phyloP scores from a whole-genome alignment of 2,113 vertebrate species.

The Plestiodon gilberti region DNA sequence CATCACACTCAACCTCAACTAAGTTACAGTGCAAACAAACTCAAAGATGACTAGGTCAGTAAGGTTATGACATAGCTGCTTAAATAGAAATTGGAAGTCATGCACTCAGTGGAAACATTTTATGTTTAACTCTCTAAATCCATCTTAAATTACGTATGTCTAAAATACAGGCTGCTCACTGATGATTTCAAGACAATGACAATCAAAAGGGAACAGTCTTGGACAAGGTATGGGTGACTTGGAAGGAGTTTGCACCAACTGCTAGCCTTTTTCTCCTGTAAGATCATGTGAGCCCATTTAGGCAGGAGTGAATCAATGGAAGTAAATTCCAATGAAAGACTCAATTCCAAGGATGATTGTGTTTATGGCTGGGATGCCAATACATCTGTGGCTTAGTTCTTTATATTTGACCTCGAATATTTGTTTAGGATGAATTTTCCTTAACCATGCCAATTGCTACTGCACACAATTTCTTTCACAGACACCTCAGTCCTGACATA shows the following conservation, averaged over 20 bases:
- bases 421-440: constrained; percentile 36
- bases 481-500: neutral
- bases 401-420: constrained; percentile 27
- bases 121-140: neutral
- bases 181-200: neutral
- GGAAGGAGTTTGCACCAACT: neutral
- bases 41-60: neutral
- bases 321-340: neutral
- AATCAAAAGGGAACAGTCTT: neutral
- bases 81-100: neutral
- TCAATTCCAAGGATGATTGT: neutral
- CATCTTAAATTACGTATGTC: neutral
- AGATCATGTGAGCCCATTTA: neutral
- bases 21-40: neutral
- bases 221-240: neutral
- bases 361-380: neutral
- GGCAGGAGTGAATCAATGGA: neutral
- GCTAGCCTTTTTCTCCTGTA: accelerated
- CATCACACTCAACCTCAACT: neutral
- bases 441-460: constrained; percentile 27
- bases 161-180: neutral
- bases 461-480: constrained; percentile 60
- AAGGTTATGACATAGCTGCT: neutral
- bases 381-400: neutral
- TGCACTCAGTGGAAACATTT: neutral